Evolutionary conservation across 2,797 vertebrate genomes (phyloP).

Genomic region (Tadarida brasiliensis): DNA sequence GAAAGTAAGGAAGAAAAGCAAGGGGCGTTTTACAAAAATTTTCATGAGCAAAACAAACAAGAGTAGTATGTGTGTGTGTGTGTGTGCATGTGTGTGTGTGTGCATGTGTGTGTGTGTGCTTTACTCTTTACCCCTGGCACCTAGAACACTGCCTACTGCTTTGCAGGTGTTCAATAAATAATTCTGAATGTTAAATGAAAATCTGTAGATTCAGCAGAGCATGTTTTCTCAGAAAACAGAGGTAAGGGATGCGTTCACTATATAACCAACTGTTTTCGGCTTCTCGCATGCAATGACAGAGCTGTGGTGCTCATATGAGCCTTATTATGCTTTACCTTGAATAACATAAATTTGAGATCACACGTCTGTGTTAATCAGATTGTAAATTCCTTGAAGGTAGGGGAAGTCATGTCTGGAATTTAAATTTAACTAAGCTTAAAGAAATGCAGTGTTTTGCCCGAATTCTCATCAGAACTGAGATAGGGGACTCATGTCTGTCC

Average conservation of each 20-base stretch:
- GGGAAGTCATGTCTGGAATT: not conserved
- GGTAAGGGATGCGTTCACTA: not conserved
- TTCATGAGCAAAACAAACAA: slow-evolving; percentile 5
- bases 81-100: not conserved
- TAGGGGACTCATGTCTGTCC: not conserved
- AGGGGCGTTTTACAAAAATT: slow-evolving; percentile 10
- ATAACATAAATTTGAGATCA: not conserved
- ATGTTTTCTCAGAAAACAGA: not conserved
- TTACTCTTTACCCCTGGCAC: not conserved
- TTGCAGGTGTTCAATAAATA: not conserved
- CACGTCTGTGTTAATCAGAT: not conserved
- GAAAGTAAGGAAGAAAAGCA: slow-evolving; percentile 25
- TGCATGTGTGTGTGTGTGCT: accelerated
- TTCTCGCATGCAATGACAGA: not conserved
- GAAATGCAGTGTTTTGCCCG: not conserved
- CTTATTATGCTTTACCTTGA: not conserved
- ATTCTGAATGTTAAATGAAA: slow-evolving; percentile 21
- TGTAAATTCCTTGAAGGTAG: not conserved
- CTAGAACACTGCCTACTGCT: not conserved
- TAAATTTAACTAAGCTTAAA: slow-evolving; percentile 14
- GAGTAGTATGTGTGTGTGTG: not conserved
- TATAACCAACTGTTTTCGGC: not conserved
- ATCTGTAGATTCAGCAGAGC: not conserved
- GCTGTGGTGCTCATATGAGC: not conserved
- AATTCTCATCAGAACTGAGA: not conserved